These are phyloP conservation scores for Dipodomys merriami DNA, from an alignment of 2,113 vertebrate species.

Conservation along the genomic window DNA sequence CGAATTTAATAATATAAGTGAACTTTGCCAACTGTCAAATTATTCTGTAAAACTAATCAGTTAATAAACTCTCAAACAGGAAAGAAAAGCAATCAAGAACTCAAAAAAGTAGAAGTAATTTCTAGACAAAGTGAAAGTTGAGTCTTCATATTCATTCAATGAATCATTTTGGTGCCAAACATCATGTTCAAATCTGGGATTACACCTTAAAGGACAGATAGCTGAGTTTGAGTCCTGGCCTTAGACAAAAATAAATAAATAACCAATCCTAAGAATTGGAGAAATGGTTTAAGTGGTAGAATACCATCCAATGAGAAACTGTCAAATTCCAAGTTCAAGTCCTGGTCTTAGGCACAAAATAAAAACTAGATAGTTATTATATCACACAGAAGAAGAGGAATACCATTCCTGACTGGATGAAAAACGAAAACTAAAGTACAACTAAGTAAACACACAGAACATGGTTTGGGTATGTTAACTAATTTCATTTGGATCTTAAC, in stretches of 20 bases:
- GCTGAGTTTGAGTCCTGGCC: too few relatives aligned
- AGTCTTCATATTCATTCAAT: neutral
- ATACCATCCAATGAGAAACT: too few relatives aligned
- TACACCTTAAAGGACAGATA: neutral
- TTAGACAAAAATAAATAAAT: too few relatives aligned
- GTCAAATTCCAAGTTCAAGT: too few relatives aligned
- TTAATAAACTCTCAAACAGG: neutral
- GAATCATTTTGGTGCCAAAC: neutral
- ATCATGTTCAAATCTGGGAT: neutral
- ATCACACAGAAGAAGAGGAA: neutral
- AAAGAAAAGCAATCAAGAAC: neutral
- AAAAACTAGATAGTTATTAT: neutral
- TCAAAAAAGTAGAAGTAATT: neutral
- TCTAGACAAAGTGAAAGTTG: neutral
- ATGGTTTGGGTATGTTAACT: neutral
- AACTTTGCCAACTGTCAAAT: neutral
- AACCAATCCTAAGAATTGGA: too few relatives aligned
- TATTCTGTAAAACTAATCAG: slow-evolving; percentile 14
- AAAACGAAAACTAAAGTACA: slow-evolving; percentile 24
- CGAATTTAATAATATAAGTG: neutral
- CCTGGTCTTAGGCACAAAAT: too few relatives aligned
- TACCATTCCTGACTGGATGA: neutral
- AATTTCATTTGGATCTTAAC: slow-evolving; percentile 29
- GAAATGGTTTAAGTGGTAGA: too few relatives aligned
- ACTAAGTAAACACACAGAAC: neutral